phyloP scores from a whole-genome alignment of 2,797 vertebrate genomes.

The Enteromius thamalakanensis region DNA sequence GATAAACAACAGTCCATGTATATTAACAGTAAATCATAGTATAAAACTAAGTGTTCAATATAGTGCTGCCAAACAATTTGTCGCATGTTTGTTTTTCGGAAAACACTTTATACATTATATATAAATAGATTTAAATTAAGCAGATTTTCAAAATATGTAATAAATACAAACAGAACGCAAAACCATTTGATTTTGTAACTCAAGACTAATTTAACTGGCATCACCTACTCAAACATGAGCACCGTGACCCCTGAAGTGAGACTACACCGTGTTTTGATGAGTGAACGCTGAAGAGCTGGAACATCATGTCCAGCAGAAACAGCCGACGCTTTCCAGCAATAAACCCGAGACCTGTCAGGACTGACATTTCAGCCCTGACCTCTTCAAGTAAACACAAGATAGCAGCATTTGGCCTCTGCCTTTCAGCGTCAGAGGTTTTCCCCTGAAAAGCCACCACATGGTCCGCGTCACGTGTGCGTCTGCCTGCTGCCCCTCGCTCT shows the following conservation, averaged over 20 bases:
- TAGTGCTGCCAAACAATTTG: no score
- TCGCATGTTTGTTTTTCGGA: no score
- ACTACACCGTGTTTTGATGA: not conserved
- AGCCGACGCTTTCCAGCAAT: not conserved
- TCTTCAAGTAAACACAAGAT: not conserved
- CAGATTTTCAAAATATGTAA: no score
- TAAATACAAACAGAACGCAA: no score
- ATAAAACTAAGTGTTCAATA: not conserved
- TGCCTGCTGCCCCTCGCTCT: conserved; percentile 49
- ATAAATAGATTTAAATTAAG: no score
- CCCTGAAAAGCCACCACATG: conserved; percentile 37
- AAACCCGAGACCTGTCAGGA: not conserved
- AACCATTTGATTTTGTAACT: no score
- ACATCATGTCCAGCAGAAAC: conserved; percentile 24
- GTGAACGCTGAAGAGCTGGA: not conserved
- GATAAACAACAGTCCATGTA: not conserved
- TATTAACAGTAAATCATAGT: not conserved
- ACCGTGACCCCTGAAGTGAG: not conserved
- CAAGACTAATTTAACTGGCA: no score
- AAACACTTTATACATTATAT: no score
- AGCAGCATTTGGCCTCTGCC: not conserved
- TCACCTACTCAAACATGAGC: no score
- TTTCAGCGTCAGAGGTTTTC: conserved; percentile 40
- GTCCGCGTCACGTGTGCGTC: conserved; percentile 48
- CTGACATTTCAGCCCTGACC: not conserved